phyloP scores from a whole-genome alignment of 1,140 invertebrate species.

The Calephelis nemesis region DNA sequence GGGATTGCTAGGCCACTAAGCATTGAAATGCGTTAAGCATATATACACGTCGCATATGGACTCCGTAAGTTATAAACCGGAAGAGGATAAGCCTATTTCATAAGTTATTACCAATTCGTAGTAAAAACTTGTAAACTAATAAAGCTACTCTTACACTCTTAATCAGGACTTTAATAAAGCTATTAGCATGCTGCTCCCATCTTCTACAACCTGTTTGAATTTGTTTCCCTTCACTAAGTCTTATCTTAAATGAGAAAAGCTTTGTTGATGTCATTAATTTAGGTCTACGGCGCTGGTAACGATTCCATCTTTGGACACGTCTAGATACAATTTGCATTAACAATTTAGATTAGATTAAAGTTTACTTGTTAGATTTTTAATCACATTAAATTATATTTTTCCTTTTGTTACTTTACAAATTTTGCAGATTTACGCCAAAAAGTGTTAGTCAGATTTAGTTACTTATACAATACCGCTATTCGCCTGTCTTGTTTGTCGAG shows the following conservation, averaged over 20 bases:
- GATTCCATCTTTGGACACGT: constrained; percentile 44
- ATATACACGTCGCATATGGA: too few species aligned
- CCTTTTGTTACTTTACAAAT: neutral
- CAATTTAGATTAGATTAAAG: constrained; percentile 11
- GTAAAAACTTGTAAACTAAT: neutral
- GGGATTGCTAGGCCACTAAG: too few species aligned
- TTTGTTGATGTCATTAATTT: constrained; percentile 69
- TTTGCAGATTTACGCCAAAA: too few species aligned
- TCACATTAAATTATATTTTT: neutral
- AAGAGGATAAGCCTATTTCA: too few species aligned
- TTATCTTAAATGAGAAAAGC: constrained; percentile 67
- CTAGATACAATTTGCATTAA: constrained; percentile 6
- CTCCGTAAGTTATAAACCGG: too few species aligned
- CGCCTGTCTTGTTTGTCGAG: too few species aligned
- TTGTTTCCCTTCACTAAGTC: constrained; percentile 58
- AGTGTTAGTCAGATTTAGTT: too few species aligned
- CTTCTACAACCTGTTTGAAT: constrained; percentile 49
- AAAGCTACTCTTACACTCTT: neutral
- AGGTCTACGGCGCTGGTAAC: constrained; percentile 48
- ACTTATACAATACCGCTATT: too few species aligned
- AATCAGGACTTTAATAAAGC: constrained; percentile 5
- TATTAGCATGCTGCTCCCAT: constrained; percentile 28
- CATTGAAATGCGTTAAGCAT: too few species aligned
- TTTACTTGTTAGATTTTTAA: neutral
- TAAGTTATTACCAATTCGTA: too few species aligned